Conservation (phyloP, 2,113 vertebrate genomes). For the Leucopternis melanops region DNA sequence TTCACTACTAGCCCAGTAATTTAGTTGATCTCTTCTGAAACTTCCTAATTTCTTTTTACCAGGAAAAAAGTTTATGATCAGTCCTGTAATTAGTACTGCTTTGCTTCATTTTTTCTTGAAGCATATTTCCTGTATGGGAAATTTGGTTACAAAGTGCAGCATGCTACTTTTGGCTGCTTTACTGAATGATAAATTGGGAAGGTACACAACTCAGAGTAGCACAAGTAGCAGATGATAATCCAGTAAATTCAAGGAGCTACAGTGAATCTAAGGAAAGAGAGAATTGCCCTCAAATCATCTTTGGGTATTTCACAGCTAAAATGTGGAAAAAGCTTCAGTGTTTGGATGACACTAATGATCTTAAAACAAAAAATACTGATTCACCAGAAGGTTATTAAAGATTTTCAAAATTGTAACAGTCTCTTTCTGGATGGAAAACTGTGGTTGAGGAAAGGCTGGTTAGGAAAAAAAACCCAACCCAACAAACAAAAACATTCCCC, state of each 20-base stretch:
- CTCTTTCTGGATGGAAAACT: not conserved
- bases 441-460: not conserved
- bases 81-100: not conserved
- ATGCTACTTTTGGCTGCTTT: not conserved
- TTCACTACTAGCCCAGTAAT: not conserved
- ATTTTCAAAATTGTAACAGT: accelerated
- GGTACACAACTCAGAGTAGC: not conserved
- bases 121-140: not conserved
- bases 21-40: not conserved
- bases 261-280: not conserved
- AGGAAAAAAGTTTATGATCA: not conserved
- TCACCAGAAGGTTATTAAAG: not conserved
- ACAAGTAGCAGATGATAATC: not conserved
- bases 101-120: not conserved
- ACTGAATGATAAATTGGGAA: not conserved
- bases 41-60: not conserved
- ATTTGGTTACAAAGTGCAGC: not conserved
- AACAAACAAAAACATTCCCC: not conserved
- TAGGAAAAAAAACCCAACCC: not conserved
- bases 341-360: not conserved
- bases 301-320: not conserved
- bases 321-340: not conserved
- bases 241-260: not conserved
- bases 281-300: not conserved
- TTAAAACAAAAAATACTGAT: not conserved